Evolutionary conservation across 2,113 vertebrate genomes (phyloP).

Genomic region (Pteropus alecto): DNA sequence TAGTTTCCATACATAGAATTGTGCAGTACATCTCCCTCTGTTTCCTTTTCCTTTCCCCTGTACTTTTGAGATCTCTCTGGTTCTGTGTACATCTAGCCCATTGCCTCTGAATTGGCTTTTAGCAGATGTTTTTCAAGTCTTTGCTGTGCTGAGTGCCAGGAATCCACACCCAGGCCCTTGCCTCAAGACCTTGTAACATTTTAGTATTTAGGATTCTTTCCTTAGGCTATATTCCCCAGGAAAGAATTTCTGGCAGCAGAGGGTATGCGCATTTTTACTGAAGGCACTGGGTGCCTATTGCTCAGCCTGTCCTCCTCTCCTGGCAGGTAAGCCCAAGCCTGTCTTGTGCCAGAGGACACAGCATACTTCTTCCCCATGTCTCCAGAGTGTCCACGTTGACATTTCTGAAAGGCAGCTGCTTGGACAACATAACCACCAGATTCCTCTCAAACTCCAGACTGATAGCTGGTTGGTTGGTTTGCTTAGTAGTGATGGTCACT

Average conservation of each 20-base stretch:
- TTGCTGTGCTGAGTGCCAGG: not conserved
- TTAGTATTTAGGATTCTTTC: not conserved
- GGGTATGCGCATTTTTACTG: not conserved
- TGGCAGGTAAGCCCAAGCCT: not conserved
- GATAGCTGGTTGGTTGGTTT: not conserved
- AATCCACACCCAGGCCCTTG: not conserved
- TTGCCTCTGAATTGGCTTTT: not conserved
- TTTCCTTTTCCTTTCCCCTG: not conserved
- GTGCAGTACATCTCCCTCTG: not conserved
- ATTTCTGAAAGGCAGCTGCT: not conserved
- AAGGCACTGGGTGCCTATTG: not conserved
- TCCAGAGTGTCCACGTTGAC: not conserved
- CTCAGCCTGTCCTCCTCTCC: not conserved
- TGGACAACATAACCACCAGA: not conserved
- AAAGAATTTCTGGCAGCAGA: not conserved
- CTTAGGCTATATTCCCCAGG: not conserved
- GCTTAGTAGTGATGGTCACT: not conserved
- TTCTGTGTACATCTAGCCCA: conserved; percentile 16
- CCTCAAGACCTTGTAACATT: not conserved
- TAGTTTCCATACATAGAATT: not conserved
- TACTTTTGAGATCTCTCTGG: not conserved
- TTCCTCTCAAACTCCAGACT: not conserved
- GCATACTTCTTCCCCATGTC: not conserved
- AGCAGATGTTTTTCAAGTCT: not conserved
- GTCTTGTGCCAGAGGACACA: not conserved